Percentiles rank a stretch among this genome's conserved stretches.
These are phyloP conservation scores for Corella eumyota DNA, from an alignment of 23 tunicate genomes.

Conservation along the genomic window DNA sequence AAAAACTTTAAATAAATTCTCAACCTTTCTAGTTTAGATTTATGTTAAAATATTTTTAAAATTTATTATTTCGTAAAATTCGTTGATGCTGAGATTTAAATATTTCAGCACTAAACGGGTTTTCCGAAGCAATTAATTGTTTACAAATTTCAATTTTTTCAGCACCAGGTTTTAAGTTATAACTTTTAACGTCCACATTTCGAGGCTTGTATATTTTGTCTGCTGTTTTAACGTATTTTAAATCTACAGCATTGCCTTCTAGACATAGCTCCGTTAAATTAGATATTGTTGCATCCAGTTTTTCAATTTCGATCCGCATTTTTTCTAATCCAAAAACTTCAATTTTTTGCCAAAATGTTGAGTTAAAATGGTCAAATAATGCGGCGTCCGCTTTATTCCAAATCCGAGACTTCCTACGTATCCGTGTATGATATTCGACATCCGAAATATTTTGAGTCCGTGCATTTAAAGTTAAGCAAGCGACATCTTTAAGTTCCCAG, in stretches of 20 bases:
- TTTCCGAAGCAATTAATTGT: constrained; percentile 9
- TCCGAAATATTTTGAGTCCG: constrained; percentile 1
- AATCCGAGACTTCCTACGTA: constrained; percentile 8
- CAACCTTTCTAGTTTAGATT: no score
- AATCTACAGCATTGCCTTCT: constrained; percentile 15
- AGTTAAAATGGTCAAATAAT: constrained; percentile 41
- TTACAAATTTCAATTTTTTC: constrained; percentile 2
- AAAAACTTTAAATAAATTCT: no score
- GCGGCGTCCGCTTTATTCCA: constrained; percentile 50
- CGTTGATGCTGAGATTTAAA: constrained; percentile 3
- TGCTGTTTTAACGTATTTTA: background rate
- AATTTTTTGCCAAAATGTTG: constrained; percentile 36
- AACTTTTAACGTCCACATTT: constrained; percentile 11
- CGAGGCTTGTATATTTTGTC: constrained; percentile 13
- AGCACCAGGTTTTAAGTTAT: constrained; percentile 20
- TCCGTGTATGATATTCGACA: constrained; percentile 1
- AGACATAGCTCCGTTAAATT: constrained; percentile 4
- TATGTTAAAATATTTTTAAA: no score
- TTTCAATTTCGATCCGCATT: constrained; percentile 9
- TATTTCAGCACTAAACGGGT: background rate
- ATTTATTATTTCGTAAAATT: no score
- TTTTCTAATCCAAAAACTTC: constrained; percentile 9
- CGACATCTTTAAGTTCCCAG: constrained; percentile 36
- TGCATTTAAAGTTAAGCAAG: constrained; percentile 17
- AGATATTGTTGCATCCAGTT: background rate